Evolutionary conservation across 2,797 vertebrate species (phyloP), one percentile per base, ranked within the genome.

Genomic region (Rhynchotus rufescens): DNA sequence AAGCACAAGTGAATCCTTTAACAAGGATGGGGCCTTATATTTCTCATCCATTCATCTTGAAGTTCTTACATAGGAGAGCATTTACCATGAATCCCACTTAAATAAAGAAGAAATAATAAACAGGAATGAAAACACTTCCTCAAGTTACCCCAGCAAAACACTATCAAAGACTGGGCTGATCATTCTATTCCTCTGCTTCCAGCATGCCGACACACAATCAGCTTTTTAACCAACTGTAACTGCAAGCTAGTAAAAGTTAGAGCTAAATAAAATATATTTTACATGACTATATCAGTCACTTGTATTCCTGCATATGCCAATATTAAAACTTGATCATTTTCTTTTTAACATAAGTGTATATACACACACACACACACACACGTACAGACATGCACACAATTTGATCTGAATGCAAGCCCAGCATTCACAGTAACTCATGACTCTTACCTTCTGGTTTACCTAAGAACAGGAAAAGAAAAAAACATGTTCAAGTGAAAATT

Each of bases 371-470:
- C 42, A 49, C 19, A 26, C 2, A 23, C 20, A 26, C 2, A 23
- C 34, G 71, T 51, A 83, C 28, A 59, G 3, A 67, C n/a, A 68
- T 36, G 68, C 1, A 0, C 72, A 38, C 1, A 2, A 79, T 52
- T 90, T 67, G 16, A 65, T 65, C 62, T 62, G 64, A 94, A 67
- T 6, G 36, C 84, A 92, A 90, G 86, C 81, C 93, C 32, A 73
- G 47, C 75, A 76, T 68, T 65, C 52, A 74, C 76, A 76, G 45
- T 17, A 15, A 73, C 19, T 92, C 64, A 30, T 21, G 45, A 77
- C 82, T 92, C 97, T 98, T 97, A 98, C 97, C 96, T 97, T 97
- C 97, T 92, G 91, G 96, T 95, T 96, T 96, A 92, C 98, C 98
- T 98, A 93, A 89, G 82, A 78, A 93, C 15, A 66, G 89, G 85